Evolutionary conservation across 2,113 vertebrate species (phyloP), one percentile per base, ranked within the genome.

Genomic region (Nymphicus hollandicus): DNA sequence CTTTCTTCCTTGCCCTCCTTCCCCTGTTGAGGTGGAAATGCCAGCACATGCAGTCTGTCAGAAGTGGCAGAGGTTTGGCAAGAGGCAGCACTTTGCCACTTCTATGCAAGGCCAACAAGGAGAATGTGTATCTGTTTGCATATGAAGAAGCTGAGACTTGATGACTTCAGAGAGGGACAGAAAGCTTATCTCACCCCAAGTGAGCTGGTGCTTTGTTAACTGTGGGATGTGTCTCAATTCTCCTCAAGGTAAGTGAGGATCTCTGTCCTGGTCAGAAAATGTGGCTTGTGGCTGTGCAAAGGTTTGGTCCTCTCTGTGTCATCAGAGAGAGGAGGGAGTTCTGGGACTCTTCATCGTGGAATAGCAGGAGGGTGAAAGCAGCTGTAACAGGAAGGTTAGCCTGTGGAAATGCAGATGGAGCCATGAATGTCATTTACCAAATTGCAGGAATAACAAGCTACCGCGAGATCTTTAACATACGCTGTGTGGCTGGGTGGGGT

Each of bases 171-270:
- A 81, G 60, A 28, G 73, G 53, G 31, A 61, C n/a, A 60, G 46
- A 91, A 91, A 77, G 35, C 14, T 88, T 81, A 15, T 35, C 16
- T 77, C 14, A 5, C 15, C 65, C 14, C 8, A 47, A 70, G 24
- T 27, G 66, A 74, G 44, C 25, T 70, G 74, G n/a, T 66, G 66
- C 31, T 85, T 58, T 79, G 7, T 72, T 88, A 89, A 79, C 37
- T 28, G 25, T 76, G 69, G 25, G n/a, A 60, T 68, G 12, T 22
- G 41, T 78, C 74, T n/a, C 52, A 58, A 2, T 50, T 63, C 33
- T 83, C 80, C 39, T 78, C 35, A 47, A 95, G 80, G 88, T 95
- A 92, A 90, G 88, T 92, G 61, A 92, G 63, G 31, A 53, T 46
- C 31, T 81, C 39, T 61, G 56, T 56, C 41, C 9, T 28, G 23